These are phyloP conservation scores for Chaetophractus vellerosus DNA, from an alignment of 2,797 vertebrate genomes.

Conservation along the genomic window DNA sequence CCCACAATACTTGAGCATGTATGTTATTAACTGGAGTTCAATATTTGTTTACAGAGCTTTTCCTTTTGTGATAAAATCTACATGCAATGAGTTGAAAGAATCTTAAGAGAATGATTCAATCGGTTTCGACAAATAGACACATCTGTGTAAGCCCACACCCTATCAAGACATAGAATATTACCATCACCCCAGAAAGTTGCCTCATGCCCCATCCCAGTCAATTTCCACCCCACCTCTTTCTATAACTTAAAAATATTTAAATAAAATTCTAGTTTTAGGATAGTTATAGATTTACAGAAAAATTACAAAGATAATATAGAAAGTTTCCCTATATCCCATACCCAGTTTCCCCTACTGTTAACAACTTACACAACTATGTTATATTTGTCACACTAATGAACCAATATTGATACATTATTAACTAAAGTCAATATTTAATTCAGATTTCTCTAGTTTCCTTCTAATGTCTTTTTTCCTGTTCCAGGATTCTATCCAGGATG, in stretches of 20 bases:
- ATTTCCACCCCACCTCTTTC: background rate
- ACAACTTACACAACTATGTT: background rate
- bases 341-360: background rate
- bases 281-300: background rate
- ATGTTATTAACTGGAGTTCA: background rate
- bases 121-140: background rate
- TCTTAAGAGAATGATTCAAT: background rate
- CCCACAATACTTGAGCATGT: background rate
- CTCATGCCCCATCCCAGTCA: background rate
- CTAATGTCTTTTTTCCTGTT: background rate
- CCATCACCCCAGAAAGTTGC: background rate
- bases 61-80: background rate
- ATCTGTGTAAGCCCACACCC: background rate
- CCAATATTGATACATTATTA: background rate
- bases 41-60: background rate
- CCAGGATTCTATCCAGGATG: background rate
- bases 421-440: background rate
- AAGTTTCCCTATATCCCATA: background rate
- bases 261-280: background rate
- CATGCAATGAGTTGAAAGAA: background rate
- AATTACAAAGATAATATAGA: background rate
- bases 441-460: background rate
- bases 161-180: background rate
- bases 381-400: background rate
- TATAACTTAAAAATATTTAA: conserved; percentile 3